Conservation (phyloP, 2,888 invertebrate species). For the Bellardia pandia region DNA sequence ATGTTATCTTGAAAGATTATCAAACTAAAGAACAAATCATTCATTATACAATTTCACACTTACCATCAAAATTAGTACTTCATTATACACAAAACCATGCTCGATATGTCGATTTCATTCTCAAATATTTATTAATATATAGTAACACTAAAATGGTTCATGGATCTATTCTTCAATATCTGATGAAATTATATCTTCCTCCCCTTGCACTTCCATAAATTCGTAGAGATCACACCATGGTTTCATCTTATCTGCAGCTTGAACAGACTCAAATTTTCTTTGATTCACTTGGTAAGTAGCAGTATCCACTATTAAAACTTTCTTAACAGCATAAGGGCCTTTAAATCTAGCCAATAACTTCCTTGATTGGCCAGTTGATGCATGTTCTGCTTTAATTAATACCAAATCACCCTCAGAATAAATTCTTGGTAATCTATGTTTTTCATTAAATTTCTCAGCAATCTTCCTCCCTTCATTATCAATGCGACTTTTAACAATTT, state of each 20-base stretch:
- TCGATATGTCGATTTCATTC: too few relatives aligned
- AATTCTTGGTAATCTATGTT: slow-evolving; percentile 15
- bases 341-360: slow-evolving; percentile 45
- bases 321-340: slow-evolving; percentile 41
- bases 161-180: background rate
- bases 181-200: background rate
- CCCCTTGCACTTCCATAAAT: slow-evolving; percentile 1
- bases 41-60: too few relatives aligned
- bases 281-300: slow-evolving; percentile 50
- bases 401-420: slow-evolving; percentile 49
- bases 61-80: too few relatives aligned
- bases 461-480: too few relatives aligned
- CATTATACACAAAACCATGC: too few relatives aligned
- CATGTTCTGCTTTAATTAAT: slow-evolving; percentile 38
- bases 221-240: slow-evolving; percentile 24
- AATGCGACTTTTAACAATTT: slow-evolving; percentile 22
- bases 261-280: slow-evolving; percentile 35
- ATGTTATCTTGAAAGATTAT: too few relatives aligned
- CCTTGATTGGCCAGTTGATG: slow-evolving; percentile 31
- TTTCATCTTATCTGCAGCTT: slow-evolving; percentile 56
- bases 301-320: slow-evolving; percentile 40
- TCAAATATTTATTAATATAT: too few relatives aligned
- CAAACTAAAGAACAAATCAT: too few relatives aligned
- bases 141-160: too few relatives aligned
- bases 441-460: slow-evolving; percentile 47